These are phyloP conservation scores for Prorops nasuta DNA, from an alignment of 1,140 invertebrate species.

Conservation along the genomic window DNA sequence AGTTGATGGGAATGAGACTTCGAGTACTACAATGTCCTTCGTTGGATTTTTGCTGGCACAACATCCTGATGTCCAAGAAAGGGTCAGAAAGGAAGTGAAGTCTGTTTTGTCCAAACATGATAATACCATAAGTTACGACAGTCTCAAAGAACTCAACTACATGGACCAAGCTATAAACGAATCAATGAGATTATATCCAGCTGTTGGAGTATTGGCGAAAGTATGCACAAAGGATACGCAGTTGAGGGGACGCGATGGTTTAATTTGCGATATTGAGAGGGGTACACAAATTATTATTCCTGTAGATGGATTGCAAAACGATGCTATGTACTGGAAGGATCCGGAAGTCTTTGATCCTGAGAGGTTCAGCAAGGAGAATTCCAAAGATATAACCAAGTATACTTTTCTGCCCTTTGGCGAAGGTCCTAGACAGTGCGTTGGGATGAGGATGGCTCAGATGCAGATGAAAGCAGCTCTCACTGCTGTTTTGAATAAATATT, in stretches of 20 bases:
- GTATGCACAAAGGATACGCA: background rate
- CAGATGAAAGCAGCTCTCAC: background rate
- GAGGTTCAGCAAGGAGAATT: constrained; percentile 58
- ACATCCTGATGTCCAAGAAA: constrained; percentile 57
- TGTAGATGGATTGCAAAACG: background rate
- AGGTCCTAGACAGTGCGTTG: constrained; percentile 73
- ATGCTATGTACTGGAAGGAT: constrained; percentile 50
- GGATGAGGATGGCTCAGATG: constrained; percentile 41
- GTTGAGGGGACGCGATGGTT: background rate
- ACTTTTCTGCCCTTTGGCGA: constrained; percentile 70
- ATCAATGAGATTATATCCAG: background rate
- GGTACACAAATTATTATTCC: constrained; percentile 46
- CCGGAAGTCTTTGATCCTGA: constrained; percentile 63
- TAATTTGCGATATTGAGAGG: constrained; percentile 5
- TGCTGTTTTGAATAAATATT: background rate
- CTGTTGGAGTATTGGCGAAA: background rate
- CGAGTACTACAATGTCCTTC: constrained; percentile 54
- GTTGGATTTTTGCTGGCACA: constrained; percentile 54
- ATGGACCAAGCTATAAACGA: constrained; percentile 29
- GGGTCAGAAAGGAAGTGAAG: constrained; percentile 54
- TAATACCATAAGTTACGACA: constrained; percentile 29
- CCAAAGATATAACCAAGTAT: constrained; percentile 54
- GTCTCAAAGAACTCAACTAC: constrained; percentile 35
- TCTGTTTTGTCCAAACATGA: constrained; percentile 21
- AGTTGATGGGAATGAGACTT: constrained; percentile 62